Evolutionary conservation across 2,888 invertebrate genomes (phyloP).

Genomic region (Sarcophaga subvicina): DNA sequence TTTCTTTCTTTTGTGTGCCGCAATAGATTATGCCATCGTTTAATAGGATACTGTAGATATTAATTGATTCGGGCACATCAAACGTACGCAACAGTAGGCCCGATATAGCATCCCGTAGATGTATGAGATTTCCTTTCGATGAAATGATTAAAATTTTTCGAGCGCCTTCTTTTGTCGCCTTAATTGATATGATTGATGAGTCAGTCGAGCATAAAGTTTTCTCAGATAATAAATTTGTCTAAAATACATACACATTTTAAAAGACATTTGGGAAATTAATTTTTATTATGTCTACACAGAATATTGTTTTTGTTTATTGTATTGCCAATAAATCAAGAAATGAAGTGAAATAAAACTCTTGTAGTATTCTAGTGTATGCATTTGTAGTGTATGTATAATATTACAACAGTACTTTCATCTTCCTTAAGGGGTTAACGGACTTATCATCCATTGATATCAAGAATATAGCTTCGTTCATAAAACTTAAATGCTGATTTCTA

Average conservation of each 20-base stretch:
- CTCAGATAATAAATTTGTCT: conserved; percentile 84
- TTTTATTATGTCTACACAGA: too few relatives aligned
- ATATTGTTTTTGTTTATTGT: too few relatives aligned
- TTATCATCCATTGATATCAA: too few relatives aligned
- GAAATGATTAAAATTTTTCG: conserved; percentile 86
- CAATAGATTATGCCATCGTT: conserved; percentile 88
- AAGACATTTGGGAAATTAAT: too few relatives aligned
- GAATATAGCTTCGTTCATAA: too few relatives aligned
- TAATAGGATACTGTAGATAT: conserved; percentile 88
- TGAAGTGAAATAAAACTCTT: too few relatives aligned
- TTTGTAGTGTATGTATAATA: too few relatives aligned
- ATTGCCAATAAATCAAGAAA: too few relatives aligned
- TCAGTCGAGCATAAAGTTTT: conserved; percentile 84
- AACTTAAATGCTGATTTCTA: too few relatives aligned
- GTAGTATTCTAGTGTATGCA: too few relatives aligned
- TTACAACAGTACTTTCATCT: too few relatives aligned
- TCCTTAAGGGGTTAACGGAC: too few relatives aligned
- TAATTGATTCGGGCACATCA: conserved; percentile 83
- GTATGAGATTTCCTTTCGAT: conserved; percentile 87
- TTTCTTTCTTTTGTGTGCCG: conserved; percentile 88
- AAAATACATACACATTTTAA: conserved; percentile 72
- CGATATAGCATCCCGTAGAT: conserved; percentile 88
- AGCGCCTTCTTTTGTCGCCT: conserved; percentile 88
- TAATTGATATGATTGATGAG: conserved; percentile 86
- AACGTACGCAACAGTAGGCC: conserved; percentile 87